Evolutionary conservation across 1,140 invertebrate genomes (phyloP).

Genomic region (Trinorchestia longiramus): DNA sequence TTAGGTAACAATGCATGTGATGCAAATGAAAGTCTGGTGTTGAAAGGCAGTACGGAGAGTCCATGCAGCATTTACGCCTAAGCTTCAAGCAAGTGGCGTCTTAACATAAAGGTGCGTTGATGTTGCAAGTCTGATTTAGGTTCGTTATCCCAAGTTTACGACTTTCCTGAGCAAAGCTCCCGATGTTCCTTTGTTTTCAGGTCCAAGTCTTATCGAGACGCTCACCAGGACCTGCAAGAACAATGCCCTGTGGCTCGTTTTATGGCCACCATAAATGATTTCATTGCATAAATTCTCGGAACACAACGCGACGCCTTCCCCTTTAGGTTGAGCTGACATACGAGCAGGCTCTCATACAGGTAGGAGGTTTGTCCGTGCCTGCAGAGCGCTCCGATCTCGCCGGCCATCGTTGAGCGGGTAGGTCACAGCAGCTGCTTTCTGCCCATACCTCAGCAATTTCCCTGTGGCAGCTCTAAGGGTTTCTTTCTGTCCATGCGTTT

Average conservation of each 20-base stretch:
- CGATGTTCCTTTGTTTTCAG: constrained; percentile 29
- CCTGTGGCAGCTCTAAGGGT: not conserved
- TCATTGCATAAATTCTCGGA: constrained; percentile 22
- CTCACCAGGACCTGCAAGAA: constrained; percentile 3
- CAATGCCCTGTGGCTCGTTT: constrained; percentile 30
- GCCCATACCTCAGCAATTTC: not conserved
- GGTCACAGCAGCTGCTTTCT: not conserved
- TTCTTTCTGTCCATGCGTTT: not conserved
- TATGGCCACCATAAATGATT: constrained; percentile 52
- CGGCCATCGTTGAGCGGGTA: not conserved
- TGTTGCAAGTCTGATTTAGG: constrained; percentile 15
- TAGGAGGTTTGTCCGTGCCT: not conserved
- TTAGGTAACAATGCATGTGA: not conserved
- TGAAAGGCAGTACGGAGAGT: not conserved
- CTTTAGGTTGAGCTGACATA: constrained; percentile 17
- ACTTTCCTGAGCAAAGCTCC: constrained; percentile 44
- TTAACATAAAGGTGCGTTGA: not conserved
- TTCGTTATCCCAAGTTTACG: constrained; percentile 18
- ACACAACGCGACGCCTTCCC: constrained; percentile 8
- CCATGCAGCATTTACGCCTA: not conserved
- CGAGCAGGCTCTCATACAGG: not conserved
- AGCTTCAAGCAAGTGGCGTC: not conserved
- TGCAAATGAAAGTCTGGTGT: not conserved
- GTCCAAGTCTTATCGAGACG: not conserved
- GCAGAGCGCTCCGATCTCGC: not conserved